Conservation (phyloP, 2,113 vertebrate genomes). For the Hyaena hyaena region DNA sequence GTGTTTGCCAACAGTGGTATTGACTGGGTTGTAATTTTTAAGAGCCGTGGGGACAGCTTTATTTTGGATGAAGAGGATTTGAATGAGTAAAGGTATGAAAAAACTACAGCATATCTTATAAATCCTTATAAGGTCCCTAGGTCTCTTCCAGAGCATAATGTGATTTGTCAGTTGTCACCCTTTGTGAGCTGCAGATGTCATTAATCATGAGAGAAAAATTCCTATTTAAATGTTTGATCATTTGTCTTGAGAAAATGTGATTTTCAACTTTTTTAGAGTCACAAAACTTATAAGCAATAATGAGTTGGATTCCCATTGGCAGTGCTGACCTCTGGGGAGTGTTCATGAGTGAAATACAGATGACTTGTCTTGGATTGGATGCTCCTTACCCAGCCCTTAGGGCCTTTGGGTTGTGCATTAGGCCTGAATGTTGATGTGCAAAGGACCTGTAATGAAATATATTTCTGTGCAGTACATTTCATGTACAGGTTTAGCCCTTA, state of each 20-base stretch:
- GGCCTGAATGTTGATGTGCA: slow-evolving; percentile 33
- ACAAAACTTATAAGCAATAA: slow-evolving; percentile 45
- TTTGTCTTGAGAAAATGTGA: slow-evolving; percentile 73
- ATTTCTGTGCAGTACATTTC: slow-evolving; percentile 23
- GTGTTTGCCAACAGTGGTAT: slow-evolving; percentile 58
- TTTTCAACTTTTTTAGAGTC: slow-evolving; percentile 61
- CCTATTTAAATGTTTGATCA: slow-evolving; percentile 70
- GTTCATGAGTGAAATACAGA: slow-evolving; percentile 58
- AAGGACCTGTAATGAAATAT: slow-evolving; percentile 43
- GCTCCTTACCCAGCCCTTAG: background rate
- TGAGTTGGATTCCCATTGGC: slow-evolving; percentile 39
- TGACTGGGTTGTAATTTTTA: slow-evolving; percentile 67
- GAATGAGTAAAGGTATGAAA: slow-evolving; percentile 61
- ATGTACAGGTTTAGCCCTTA: background rate
- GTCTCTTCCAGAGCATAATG: slow-evolving; percentile 49
- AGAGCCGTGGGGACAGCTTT: slow-evolving; percentile 39
- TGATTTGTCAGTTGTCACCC: slow-evolving; percentile 64
- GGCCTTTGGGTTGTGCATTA: background rate
- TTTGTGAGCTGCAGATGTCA: slow-evolving; percentile 48
- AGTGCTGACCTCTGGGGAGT: background rate
- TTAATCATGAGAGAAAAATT: slow-evolving; percentile 69
- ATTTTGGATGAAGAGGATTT: slow-evolving; percentile 62
- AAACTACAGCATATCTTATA: slow-evolving; percentile 45
- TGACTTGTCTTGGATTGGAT: slow-evolving; percentile 43
- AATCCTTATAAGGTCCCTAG: slow-evolving; percentile 44